Evolutionary conservation across 1,140 invertebrate genomes (phyloP), one percentile per base, ranked within the genome.

Genomic region (Pectinophora gossypiella): DNA sequence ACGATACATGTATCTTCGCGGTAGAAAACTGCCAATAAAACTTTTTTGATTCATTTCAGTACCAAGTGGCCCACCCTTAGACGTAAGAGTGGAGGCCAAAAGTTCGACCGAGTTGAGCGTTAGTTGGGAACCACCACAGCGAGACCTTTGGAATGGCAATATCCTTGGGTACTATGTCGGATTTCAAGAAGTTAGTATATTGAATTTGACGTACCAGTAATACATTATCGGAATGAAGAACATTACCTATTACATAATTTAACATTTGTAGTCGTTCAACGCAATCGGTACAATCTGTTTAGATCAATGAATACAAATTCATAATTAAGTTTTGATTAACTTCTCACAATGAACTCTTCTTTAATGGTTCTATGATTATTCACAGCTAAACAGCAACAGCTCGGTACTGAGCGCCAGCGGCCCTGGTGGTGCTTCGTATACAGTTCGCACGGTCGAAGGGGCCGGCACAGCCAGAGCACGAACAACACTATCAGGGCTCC

Each of bases 131-230:
- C 94, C 96, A 9, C 97, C 97, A 10, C 91, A 93, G 56, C 89
- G 93, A 60, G 94, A 97, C 74, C 89, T 95, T 46, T 96, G 95
- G 93, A 97, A 98, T 83, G 97, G 97, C 10, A 94, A 95, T 60
- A 92, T 98, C 59, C 90, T 96, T 1, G 97, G 97, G 13, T 99
- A 98, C 79, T 96, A 98, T 73, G 93, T 98, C 6, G 96, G 97
- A 44, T 98, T 96, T 88, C 94, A 95, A 81, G 93, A 92, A 76
- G 88, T 91, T 51, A 75, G 70, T 60, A 42, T 18, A 15, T 27
- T 12, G 23, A n/a, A n/a, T n/a, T n/a, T n/a, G n/a, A n/a, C n/a
- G n/a, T n/a, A n/a, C n/a, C n/a, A n/a, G n/a, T n/a, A n/a, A n/a
- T n/a, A n/a, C n/a, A n/a, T n/a, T n/a, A n/a, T n/a, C n/a, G n/a